Evolutionary conservation across 2,797 vertebrate species (phyloP).

Genomic region (Syngnathus acus): DNA sequence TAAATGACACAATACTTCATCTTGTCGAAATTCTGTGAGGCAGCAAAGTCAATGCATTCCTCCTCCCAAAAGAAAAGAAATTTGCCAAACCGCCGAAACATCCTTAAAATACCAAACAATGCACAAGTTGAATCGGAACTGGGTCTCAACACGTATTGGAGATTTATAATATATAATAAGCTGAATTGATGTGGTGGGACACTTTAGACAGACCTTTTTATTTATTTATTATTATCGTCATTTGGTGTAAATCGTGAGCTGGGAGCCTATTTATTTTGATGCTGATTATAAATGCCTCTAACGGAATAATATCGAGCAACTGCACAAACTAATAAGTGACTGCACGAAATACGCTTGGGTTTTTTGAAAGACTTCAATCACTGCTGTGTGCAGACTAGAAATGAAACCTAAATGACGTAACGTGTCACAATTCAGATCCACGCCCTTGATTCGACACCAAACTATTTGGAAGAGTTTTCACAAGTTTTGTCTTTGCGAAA

Average conservation of each 20-base stretch:
- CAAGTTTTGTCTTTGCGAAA: neutral
- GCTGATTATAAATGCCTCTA: neutral
- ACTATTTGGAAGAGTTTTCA: conserved; percentile 25
- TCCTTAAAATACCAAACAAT: neutral
- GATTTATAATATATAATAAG: neutral
- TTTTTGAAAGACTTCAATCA: neutral
- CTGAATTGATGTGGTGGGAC: neutral
- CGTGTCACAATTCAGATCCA: conserved; percentile 48
- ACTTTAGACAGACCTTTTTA: too few species aligned
- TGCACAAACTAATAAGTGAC: neutral
- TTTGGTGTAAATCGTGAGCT: neutral
- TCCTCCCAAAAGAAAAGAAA: conserved; percentile 10
- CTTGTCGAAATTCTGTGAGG: neutral
- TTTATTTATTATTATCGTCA: too few species aligned
- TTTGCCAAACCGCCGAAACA: neutral
- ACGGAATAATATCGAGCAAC: neutral
- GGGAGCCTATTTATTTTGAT: neutral
- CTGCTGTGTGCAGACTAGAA: conserved; percentile 11
- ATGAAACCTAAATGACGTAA: conserved; percentile 54
- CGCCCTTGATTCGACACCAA: conserved; percentile 40
- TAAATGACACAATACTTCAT: neutral
- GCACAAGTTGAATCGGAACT: neutral
- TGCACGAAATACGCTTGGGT: neutral
- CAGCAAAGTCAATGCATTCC: conserved; percentile 4
- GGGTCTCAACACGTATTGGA: neutral